Evolutionary conservation across 1,140 invertebrate species (phyloP), one percentile per base, ranked within the genome.

Genomic region (Periplaneta americana): DNA sequence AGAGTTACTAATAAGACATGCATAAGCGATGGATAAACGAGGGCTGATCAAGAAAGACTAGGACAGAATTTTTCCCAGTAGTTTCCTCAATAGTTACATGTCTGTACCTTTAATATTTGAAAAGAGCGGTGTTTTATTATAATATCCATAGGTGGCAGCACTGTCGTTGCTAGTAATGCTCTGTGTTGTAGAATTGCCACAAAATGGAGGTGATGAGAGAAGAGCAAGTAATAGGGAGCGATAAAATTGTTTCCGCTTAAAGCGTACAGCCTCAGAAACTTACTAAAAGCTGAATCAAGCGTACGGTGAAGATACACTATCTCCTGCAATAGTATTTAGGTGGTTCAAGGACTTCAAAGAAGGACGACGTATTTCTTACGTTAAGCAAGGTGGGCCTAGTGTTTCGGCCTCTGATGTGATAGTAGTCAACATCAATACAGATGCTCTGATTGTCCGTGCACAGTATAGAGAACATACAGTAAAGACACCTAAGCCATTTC

Each of bases 211-310:
- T 77, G 32, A 34, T 34, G 34, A 28, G 34, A 77, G 9, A 77
- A 34, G 76, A 77, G 34, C 76, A 77, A 34, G 31, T 32, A 22
- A 32, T 28, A 32, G 76, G 28, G 34, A 77, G 31, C 32, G n/a
- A n/a, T n/a, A 77, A 13, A 32, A 32, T 77, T 34, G n/a, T 28
- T 77, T 77, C 34, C 34, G n/a, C 34, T 77, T 77, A 34, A 77
- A 77, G 28, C 76, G 34, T 77, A 77, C 76, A 77, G 28, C 76
- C 34, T 32, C 76, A 32, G 76, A 77, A 77, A 77, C 76, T n/a
- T 77, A 32, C 76, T 28, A 77, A 77, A 77, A 77, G 76, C 76
- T 77, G 31, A 77, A 77, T 28, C 76, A 77, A 77, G 76, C 31
- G 10, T 77, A 77, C 76, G 76, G 76, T 77, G 34, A 77, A 77